Percentiles rank a stretch among this genome's conserved stretches.
These are phyloP conservation scores for Caenorhabditis panamensis DNA, from an alignment of 2,888 invertebrate genomes.

Conservation along the genomic window DNA sequence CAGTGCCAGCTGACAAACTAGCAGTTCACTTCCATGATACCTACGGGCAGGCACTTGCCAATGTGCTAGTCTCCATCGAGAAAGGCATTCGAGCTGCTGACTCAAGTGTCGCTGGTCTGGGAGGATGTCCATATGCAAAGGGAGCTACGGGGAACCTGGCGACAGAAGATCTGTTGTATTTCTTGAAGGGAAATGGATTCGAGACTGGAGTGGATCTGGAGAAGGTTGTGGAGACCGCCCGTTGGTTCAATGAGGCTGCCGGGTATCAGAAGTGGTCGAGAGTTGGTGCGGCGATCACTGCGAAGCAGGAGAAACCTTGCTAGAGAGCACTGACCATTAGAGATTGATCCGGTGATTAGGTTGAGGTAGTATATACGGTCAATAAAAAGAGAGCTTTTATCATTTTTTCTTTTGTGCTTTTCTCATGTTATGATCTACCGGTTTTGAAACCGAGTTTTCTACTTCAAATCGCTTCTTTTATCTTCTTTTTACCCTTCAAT, in stretches of 20 bases:
- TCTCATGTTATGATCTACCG: neutral
- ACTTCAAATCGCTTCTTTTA: neutral
- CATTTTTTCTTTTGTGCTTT: too few relatives aligned
- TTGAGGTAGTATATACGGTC: too few relatives aligned
- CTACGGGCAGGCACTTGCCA: conserved; percentile 95
- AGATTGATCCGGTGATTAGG: conserved; percentile 2
- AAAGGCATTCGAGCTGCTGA: conserved; percentile 85
- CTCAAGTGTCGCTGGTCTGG: conserved; percentile 94
- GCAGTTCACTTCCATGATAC: conserved; percentile 99
- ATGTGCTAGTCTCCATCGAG: conserved; percentile 92
- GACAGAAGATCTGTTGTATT: conserved; percentile 96
- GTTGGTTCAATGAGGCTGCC: conserved; percentile 60
- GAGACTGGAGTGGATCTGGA: conserved; percentile 84
- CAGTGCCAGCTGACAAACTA: conserved; percentile 85
- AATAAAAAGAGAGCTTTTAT: too few relatives aligned
- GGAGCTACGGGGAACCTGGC: conserved; percentile 98
- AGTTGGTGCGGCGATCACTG: conserved; percentile 52
- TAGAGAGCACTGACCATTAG: neutral
- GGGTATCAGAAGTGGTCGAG: conserved; percentile 48
- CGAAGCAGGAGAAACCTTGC: conserved; percentile 12
- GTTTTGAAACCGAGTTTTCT: neutral
- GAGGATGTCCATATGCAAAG: conserved; percentile 96
- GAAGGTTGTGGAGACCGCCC: conserved; percentile 56
- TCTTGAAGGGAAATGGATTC: conserved; percentile 91
- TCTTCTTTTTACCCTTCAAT: neutral